Evolutionary conservation across 2,113 vertebrate genomes (phyloP), one percentile per base, ranked within the genome.

Genomic region (Sinocyclocheilus maitianheensis): DNA sequence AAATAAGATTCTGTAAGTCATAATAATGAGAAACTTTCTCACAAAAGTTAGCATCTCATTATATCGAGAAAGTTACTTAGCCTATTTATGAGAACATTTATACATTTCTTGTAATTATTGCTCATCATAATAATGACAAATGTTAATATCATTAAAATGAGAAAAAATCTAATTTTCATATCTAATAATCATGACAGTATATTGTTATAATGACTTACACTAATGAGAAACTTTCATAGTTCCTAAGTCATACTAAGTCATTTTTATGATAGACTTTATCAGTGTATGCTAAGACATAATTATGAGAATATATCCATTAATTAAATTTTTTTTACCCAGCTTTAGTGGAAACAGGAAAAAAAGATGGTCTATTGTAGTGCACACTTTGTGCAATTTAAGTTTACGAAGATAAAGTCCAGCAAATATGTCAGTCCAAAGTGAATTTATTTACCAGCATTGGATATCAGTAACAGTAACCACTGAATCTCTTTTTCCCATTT

Each of bases 391-490:
- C 9, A 10, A 24, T 24, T 30, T 10, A 4, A 2, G 4, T 46
- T 75, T 46, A 7, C 18, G n/a, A 77, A 34, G 9, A 53, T 20
- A 55, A 55, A 26, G 1, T 51, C 4, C 51, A 69, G 3, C 24
- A 71, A 81, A 40, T 20, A 18, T 6, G 13, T 30, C 40, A 9
- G 18, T 51, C 51, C 16, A 20, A 76, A 16, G n/a, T 20, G 26
- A 62, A 79, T 86, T 86, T 88, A 83, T 86, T 62, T 30, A 85
- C n/a, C 53, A 74, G 13, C 53, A 69, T 43, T 83, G 22, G 24
- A 77, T 85, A 30, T 58, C 67, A 84, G 13, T 55, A n/a, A 60
- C 30, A 77, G 72, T 67, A 51, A 9, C 67, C 43, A 43, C 43
- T 43, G 43, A 22, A 84, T 18, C n/a, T 63, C 10, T 9, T 24